phyloP scores from a whole-genome alignment of 2,113 vertebrate genomes.

The Hippolais icterina region DNA sequence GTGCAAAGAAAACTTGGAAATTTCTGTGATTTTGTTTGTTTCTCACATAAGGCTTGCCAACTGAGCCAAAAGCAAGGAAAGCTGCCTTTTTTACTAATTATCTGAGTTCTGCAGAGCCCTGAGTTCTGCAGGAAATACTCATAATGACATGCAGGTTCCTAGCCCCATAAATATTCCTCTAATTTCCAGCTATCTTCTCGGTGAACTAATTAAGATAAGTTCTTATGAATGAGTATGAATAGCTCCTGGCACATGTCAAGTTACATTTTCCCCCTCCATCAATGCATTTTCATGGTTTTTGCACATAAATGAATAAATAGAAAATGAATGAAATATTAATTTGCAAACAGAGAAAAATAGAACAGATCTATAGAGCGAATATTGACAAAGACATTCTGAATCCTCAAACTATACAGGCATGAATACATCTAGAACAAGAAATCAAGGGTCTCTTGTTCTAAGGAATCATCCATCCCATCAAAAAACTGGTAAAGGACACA shows the following conservation, averaged over 20 bases:
- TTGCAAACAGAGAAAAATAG: not conserved
- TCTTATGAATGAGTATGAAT: not conserved
- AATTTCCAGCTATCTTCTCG: not conserved
- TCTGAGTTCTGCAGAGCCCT: not conserved
- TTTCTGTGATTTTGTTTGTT: not conserved
- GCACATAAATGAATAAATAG: not conserved
- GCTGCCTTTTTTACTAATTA: not conserved
- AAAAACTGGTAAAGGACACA: conserved; percentile 11
- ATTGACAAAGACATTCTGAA: not conserved
- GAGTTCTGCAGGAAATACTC: not conserved
- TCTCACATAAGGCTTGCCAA: not conserved
- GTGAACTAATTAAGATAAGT: not conserved
- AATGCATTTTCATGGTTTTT: not conserved
- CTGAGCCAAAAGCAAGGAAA: not conserved
- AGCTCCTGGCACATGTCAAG: not conserved
- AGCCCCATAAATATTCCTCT: not conserved
- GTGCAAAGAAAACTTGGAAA: not conserved
- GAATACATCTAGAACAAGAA: not conserved
- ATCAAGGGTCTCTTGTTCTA: not conserved
- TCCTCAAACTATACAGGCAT: not conserved
- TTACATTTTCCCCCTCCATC: not conserved
- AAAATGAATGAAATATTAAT: not conserved
- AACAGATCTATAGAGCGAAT: not conserved
- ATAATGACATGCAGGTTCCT: not conserved
- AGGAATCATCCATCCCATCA: not conserved